Percentiles rank a stretch among this genome's conserved stretches.
phyloP scores from a whole-genome alignment of 2,888 invertebrate species.

The Hyalella azteca region DNA sequence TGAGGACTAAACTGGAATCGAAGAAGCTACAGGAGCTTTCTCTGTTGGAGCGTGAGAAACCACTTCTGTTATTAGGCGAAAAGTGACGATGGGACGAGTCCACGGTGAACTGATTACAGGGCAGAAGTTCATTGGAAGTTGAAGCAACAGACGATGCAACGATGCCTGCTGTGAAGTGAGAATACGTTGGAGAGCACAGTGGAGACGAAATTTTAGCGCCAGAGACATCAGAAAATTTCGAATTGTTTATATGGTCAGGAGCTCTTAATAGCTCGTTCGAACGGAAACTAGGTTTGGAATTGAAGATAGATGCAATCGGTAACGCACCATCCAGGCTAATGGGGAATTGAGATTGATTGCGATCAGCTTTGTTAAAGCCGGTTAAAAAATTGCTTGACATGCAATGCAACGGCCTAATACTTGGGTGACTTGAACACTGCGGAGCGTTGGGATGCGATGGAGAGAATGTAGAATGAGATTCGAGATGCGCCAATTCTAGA shows the following conservation, averaged over 20 bases:
- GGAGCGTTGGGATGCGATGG: too few relatives aligned
- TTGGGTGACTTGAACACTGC: not conserved
- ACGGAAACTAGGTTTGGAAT: not conserved
- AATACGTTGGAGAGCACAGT: conserved; percentile 12
- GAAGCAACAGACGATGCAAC: not conserved
- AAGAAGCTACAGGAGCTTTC: too few relatives aligned
- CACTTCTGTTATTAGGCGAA: not conserved
- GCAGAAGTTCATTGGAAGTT: not conserved
- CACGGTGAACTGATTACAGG: not conserved
- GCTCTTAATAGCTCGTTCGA: not conserved
- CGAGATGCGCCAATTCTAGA: too few relatives aligned
- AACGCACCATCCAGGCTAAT: not conserved
- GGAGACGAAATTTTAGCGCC: conserved; percentile 5
- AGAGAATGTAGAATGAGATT: too few relatives aligned
- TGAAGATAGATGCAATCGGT: not conserved
- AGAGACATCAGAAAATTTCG: not conserved
- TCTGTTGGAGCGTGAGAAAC: too few relatives aligned
- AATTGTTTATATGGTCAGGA: not conserved
- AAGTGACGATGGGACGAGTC: not conserved
- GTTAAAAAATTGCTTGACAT: not conserved
- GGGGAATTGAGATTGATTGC: not conserved
- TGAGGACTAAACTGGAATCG: too few relatives aligned
- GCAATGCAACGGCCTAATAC: not conserved
- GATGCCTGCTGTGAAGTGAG: not conserved
- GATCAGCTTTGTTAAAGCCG: not conserved